Evolutionary conservation across 2,113 vertebrate genomes (phyloP).

Genomic region (Chaenogobius annularis): DNA sequence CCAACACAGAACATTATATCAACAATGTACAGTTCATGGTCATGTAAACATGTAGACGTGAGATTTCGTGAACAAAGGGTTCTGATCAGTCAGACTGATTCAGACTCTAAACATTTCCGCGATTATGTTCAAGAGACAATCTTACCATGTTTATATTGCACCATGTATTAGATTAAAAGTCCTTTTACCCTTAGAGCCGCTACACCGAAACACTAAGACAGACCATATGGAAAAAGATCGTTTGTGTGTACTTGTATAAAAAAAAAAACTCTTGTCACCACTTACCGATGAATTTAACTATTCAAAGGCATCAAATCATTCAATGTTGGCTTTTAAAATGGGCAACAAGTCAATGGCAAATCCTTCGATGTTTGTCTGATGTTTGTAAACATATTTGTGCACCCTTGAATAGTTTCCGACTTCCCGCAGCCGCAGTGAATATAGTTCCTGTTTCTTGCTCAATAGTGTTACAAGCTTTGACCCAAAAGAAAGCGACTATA

Average conservation of each 20-base stretch:
- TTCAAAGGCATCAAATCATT: background rate
- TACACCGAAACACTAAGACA: background rate
- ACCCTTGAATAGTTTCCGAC: background rate
- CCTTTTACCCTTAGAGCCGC: background rate
- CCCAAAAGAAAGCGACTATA: background rate
- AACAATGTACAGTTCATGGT: background rate
- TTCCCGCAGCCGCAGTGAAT: background rate
- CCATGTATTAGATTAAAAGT: background rate
- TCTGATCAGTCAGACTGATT: background rate
- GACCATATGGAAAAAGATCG: background rate
- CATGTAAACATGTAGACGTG: background rate
- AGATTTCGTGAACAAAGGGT: background rate
- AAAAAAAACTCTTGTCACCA: background rate
- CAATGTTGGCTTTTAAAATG: background rate
- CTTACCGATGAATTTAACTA: background rate
- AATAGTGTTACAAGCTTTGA: too few relatives aligned
- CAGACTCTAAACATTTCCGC: background rate
- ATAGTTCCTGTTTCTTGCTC: background rate
- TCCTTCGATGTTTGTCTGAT: background rate
- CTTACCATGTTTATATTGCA: background rate
- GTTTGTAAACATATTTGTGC: slow-evolving; percentile 8
- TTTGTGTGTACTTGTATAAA: background rate
- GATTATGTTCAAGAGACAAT: too few relatives aligned
- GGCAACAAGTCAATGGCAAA: background rate
- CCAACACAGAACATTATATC: background rate